These are phyloP conservation scores for Drosophila maculinotata DNA, from an alignment of 2,888 invertebrate genomes.

Conservation along the genomic window DNA sequence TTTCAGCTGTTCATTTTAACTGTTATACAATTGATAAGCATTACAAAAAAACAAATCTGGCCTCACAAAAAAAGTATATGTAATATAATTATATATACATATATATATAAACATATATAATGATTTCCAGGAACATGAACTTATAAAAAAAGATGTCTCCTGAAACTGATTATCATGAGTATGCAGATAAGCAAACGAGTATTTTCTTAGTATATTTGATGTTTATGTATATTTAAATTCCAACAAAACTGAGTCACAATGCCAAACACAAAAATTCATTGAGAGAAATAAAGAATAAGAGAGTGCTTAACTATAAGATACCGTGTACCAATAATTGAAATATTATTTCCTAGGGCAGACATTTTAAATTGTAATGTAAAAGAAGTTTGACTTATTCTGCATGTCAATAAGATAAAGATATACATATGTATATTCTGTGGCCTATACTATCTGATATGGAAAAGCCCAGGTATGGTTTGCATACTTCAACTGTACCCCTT, in stretches of 20 bases:
- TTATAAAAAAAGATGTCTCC: background rate
- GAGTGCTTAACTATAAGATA: conserved; percentile 4
- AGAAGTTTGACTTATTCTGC: no score
- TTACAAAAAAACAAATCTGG: background rate
- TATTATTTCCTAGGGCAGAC: no score
- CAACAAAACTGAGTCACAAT: conserved; percentile 49
- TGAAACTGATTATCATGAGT: conserved; percentile 3
- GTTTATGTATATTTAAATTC: conserved; percentile 43
- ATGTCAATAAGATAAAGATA: no score
- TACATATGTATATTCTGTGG: no score
- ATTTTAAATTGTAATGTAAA: no score
- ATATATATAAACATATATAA: background rate
- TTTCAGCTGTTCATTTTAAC: conserved; percentile 28
- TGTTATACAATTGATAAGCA: conserved; percentile 1
- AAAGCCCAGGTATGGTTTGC: no score
- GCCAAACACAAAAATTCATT: conserved; percentile 45
- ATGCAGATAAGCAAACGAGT: conserved; percentile 16
- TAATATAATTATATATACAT: no score
- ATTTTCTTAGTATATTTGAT: background rate
- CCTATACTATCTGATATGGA: no score
- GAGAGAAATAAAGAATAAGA: conserved; percentile 18
- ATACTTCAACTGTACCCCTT: no score
- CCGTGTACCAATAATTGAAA: background rate
- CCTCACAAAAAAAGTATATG: background rate
- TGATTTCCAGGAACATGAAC: conserved; percentile 6